phyloP scores from a whole-genome alignment of 2,888 invertebrate genomes.

The Tribolium freemani region DNA sequence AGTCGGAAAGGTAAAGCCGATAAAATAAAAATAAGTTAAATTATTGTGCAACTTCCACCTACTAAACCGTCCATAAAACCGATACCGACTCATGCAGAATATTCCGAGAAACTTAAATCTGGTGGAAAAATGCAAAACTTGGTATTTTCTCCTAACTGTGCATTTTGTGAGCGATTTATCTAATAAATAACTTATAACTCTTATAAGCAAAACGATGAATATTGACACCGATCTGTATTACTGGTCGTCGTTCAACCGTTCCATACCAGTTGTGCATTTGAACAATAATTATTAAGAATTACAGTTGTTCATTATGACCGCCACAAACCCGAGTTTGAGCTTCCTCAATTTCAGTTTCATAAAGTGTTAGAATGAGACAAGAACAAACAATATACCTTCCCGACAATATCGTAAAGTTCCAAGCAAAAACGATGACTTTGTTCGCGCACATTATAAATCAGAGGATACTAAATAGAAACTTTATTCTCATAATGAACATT shows the following conservation, averaged over 20 bases:
- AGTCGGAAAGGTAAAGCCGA: no score
- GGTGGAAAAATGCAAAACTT: no score
- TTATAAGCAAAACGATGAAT: background rate
- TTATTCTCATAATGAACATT: constrained; percentile 19
- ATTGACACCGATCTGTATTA: background rate
- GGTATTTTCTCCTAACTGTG: background rate
- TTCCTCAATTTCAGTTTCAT: background rate
- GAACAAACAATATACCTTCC: constrained; percentile 1
- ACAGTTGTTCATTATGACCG: background rate
- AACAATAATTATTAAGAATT: background rate
- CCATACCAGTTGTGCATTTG: background rate
- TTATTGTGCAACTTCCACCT: no score
- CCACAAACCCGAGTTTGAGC: background rate
- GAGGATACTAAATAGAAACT: constrained; percentile 8
- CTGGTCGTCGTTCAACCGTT: background rate
- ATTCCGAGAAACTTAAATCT: no score
- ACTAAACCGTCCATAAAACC: no score
- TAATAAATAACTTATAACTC: no score
- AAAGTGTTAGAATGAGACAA: constrained; percentile 18
- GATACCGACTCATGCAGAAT: no score
- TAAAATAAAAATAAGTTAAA: no score
- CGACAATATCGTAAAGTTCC: constrained; percentile 20
- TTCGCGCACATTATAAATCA: constrained; percentile 25
- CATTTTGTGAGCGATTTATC: background rate
- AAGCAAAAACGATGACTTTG: constrained; percentile 3